Evolutionary conservation across 2,113 vertebrate genomes (phyloP).

Genomic region (Bubo scandiacus): DNA sequence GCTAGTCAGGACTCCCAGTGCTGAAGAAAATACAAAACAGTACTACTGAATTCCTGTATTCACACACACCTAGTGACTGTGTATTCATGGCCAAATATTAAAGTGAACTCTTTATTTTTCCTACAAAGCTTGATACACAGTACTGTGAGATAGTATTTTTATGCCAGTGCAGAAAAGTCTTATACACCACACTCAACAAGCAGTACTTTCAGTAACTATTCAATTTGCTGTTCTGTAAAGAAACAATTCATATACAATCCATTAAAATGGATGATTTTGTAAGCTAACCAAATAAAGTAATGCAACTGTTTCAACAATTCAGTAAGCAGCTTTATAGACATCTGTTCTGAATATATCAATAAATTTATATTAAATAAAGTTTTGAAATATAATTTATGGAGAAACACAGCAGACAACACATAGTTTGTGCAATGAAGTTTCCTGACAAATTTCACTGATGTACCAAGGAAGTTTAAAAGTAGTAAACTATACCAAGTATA

Average conservation of each 20-base stretch:
- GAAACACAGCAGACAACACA: neutral
- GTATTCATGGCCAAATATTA: neutral
- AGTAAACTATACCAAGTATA: neutral
- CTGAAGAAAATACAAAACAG: neutral
- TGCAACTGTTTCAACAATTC: neutral
- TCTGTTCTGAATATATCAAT: neutral
- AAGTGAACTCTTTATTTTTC: neutral
- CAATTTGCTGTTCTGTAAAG: neutral
- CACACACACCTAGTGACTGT: neutral
- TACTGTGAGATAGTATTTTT: neutral
- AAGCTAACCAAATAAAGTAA: neutral
- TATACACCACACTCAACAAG: neutral
- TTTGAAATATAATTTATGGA: neutral
- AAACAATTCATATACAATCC: neutral
- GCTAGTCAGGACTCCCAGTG: neutral
- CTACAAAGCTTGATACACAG: neutral
- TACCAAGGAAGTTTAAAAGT: neutral
- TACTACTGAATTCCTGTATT: neutral
- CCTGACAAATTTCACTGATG: neutral
- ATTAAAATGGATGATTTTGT: neutral
- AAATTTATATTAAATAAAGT: neutral
- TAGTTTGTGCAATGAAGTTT: neutral
- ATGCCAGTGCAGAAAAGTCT: neutral
- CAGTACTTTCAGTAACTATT: neutral
- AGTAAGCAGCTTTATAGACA: neutral